Evolutionary conservation across 2,113 vertebrate species (phyloP).

Genomic region (Rattus rattus): DNA sequence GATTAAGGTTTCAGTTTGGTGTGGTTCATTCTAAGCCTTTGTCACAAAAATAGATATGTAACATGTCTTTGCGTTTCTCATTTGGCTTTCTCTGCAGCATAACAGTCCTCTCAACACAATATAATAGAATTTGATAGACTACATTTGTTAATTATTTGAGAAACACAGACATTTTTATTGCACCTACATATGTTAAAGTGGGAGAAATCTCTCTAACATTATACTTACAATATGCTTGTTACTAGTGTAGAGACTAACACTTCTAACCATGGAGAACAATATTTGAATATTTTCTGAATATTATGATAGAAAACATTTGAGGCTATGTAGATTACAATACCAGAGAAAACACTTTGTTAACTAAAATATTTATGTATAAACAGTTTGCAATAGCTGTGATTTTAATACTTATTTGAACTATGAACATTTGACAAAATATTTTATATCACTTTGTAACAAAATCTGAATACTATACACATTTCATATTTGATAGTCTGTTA

Average conservation of each 20-base stretch:
- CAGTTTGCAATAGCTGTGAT: neutral
- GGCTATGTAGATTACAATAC: neutral
- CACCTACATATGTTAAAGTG: conserved; percentile 76
- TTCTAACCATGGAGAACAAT: conserved; percentile 51
- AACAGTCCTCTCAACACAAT: conserved; percentile 79
- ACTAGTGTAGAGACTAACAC: conserved; percentile 61
- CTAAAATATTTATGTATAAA: conserved; percentile 15
- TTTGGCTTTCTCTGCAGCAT: conserved; percentile 78
- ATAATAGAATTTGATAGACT: conserved; percentile 83
- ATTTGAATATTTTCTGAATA: conserved; percentile 42
- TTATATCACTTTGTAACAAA: neutral
- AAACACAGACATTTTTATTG: conserved; percentile 81
- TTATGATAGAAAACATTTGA: conserved; percentile 36
- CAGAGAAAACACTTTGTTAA: conserved; percentile 37
- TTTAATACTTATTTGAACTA: neutral
- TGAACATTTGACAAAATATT: neutral
- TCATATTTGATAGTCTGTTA: neutral
- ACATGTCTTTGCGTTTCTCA: conserved; percentile 67
- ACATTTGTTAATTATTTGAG: conserved; percentile 84
- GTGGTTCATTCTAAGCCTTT: conserved; percentile 75
- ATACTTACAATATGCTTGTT: conserved; percentile 74
- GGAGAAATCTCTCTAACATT: conserved; percentile 76
- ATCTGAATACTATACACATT: conserved; percentile 1
- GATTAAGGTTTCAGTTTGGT: conserved; percentile 74
- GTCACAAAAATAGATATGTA: conserved; percentile 77